Conservation (phyloP, 2,797 vertebrate genomes). For the Enteromius fasciolatus region DNA sequence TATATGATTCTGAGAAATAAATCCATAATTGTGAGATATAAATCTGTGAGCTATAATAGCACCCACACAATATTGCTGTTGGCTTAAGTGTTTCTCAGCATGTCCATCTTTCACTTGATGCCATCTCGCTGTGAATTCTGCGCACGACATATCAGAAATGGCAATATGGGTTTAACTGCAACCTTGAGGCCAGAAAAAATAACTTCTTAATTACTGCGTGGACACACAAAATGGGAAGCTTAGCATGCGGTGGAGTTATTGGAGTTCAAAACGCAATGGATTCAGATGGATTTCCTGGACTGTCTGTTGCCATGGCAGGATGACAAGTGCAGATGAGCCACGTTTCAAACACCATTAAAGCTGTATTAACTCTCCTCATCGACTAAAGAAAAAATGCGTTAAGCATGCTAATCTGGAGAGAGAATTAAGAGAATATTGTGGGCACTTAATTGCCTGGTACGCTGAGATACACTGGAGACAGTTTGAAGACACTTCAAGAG, state of each 20-base stretch:
- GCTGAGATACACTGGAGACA: conserved; percentile 1
- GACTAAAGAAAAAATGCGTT: conserved; percentile 10
- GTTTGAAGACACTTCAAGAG: conserved; percentile 2
- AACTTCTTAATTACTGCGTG: conserved; percentile 47
- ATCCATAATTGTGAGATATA: too few species aligned
- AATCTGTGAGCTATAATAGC: too few species aligned
- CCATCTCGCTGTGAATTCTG: conserved; percentile 18
- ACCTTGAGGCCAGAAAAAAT: conserved; percentile 32
- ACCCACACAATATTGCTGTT: background rate
- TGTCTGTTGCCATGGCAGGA: conserved; percentile 50
- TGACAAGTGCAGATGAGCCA: conserved; percentile 34
- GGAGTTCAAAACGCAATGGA: conserved; percentile 10
- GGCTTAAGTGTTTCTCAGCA: background rate
- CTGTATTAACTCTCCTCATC: conserved; percentile 42
- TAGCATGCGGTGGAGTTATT: conserved; percentile 18
- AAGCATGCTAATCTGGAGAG: conserved; percentile 26
- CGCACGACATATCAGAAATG: conserved; percentile 23
- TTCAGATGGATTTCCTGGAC: conserved; percentile 43
- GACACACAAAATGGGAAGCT: conserved; percentile 12
- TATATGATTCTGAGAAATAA: background rate
- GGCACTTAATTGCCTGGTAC: conserved; percentile 12
- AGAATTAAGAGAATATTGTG: conserved; percentile 17
- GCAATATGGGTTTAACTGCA: conserved; percentile 39
- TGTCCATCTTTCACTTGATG: background rate
- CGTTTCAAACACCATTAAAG: conserved; percentile 50